Evolutionary conservation across 2,888 invertebrate species (phyloP).

Genomic region (Galeruca laticollis): DNA sequence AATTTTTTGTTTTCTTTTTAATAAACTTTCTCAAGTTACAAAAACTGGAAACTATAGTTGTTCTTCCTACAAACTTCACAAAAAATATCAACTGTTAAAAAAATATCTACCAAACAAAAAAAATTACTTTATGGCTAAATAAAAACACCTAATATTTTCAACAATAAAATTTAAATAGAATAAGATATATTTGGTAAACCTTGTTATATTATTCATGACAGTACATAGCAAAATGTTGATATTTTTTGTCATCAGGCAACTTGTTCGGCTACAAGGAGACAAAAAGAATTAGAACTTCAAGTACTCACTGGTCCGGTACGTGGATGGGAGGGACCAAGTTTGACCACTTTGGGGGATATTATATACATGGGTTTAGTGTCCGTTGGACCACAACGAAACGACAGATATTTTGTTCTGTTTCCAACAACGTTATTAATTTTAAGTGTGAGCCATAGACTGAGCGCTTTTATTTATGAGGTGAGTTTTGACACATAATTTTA

Average conservation of each 20-base stretch:
- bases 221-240: too few species aligned
- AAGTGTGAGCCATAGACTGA: constrained; percentile 91
- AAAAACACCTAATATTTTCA: too few species aligned
- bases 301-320: constrained; percentile 94
- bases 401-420: constrained; percentile 93
- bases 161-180: too few species aligned
- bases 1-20: too few species aligned
- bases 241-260: constrained; percentile 75
- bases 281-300: constrained; percentile 96
- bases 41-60: too few species aligned
- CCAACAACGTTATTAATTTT: constrained; percentile 89
- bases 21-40: too few species aligned
- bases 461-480: constrained; percentile 96
- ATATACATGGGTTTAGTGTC: constrained; percentile 93
- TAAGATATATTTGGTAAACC: too few species aligned
- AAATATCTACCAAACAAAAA: too few species aligned
- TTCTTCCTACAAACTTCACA: too few species aligned
- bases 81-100: too few species aligned
- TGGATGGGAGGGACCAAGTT: constrained; percentile 92
- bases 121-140: too few species aligned
- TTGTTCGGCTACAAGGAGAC: constrained; percentile 88
- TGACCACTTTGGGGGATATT: constrained; percentile 85
- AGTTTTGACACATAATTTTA: constrained; percentile 31
- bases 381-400: constrained; percentile 85
- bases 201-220: too few species aligned